These are phyloP conservation scores for Diorhabda sublineata DNA, from an alignment of 1,140 invertebrate species.

Conservation along the genomic window DNA sequence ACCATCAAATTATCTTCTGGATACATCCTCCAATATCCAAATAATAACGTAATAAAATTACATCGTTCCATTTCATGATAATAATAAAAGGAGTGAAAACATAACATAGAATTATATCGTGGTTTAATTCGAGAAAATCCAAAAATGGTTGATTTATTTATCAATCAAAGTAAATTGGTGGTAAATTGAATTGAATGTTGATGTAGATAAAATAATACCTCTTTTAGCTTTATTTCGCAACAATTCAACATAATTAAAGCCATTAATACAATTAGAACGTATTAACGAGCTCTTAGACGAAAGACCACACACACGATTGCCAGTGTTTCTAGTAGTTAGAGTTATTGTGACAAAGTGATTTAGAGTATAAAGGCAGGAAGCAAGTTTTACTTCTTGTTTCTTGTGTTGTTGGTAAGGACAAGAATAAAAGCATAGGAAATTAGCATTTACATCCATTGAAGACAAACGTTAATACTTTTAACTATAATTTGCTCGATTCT, in stretches of 20 bases:
- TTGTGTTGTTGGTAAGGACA: constrained; percentile 5
- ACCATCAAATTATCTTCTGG: too few species aligned
- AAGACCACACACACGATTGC: constrained; percentile 31
- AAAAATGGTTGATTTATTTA: too few species aligned
- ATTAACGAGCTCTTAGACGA: constrained; percentile 14
- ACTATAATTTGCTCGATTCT: neutral
- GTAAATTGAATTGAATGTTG: too few species aligned
- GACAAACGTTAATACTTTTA: neutral
- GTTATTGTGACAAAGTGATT: constrained; percentile 31
- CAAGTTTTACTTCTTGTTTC: constrained; percentile 15
- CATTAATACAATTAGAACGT: constrained; percentile 18
- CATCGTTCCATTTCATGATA: too few species aligned
- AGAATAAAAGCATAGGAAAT: constrained; percentile 19
- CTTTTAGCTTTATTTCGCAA: constrained; percentile 13
- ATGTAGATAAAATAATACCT: constrained; percentile 8
- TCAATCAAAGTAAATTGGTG: too few species aligned
- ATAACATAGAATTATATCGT: too few species aligned
- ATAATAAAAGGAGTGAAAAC: too few species aligned
- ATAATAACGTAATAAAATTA: too few species aligned
- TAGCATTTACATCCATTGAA: constrained; percentile 18
- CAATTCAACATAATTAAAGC: constrained; percentile 19
- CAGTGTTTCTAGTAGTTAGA: constrained; percentile 23
- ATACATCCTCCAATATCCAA: too few species aligned
- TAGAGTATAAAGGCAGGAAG: constrained; percentile 18
- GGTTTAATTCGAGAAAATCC: too few species aligned